Conservation (phyloP, 2,888 invertebrate genomes). For the Habroteleia sp. region DNA sequence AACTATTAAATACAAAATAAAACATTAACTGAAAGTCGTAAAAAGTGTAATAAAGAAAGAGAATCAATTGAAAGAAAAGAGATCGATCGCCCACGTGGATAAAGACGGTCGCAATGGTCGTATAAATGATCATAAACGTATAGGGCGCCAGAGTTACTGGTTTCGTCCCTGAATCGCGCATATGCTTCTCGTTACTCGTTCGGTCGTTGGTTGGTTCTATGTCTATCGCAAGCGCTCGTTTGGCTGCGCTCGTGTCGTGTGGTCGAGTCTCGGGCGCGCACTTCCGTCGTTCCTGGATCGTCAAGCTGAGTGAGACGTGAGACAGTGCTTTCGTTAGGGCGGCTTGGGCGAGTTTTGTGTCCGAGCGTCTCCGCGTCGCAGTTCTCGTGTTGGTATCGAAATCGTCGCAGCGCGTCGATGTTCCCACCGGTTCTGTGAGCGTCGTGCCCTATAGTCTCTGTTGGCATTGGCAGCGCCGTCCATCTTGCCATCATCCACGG, state of each 20-base stretch:
- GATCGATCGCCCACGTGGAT: too few species aligned
- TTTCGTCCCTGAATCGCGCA: constrained; percentile 21
- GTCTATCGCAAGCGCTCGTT: constrained; percentile 26
- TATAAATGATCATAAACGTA: too few species aligned
- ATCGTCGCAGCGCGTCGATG: constrained; percentile 24
- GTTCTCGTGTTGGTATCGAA: not conserved
- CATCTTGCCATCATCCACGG: constrained; percentile 74
- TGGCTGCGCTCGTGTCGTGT: too few species aligned
- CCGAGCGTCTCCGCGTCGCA: not conserved
- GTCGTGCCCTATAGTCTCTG: constrained; percentile 35
- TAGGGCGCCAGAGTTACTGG: too few species aligned
- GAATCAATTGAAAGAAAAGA: too few species aligned
- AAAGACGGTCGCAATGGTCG: too few species aligned
- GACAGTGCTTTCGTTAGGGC: too few species aligned
- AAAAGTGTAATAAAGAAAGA: too few species aligned
- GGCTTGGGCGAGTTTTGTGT: constrained; percentile 2
- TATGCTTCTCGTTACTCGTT: constrained; percentile 8
- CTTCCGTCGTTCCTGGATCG: constrained; percentile 36
- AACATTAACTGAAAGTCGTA: too few species aligned
- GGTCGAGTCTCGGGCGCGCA: constrained; percentile 34
- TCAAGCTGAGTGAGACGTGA: constrained; percentile 29
- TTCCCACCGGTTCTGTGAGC: constrained; percentile 29
- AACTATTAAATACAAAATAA: too few species aligned
- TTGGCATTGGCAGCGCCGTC: constrained; percentile 68
- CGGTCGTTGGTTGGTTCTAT: constrained; percentile 3